Evolutionary conservation across 2,797 vertebrate genomes (phyloP), one percentile per base, ranked within the genome.

Genomic region (Agapornis canus): DNA sequence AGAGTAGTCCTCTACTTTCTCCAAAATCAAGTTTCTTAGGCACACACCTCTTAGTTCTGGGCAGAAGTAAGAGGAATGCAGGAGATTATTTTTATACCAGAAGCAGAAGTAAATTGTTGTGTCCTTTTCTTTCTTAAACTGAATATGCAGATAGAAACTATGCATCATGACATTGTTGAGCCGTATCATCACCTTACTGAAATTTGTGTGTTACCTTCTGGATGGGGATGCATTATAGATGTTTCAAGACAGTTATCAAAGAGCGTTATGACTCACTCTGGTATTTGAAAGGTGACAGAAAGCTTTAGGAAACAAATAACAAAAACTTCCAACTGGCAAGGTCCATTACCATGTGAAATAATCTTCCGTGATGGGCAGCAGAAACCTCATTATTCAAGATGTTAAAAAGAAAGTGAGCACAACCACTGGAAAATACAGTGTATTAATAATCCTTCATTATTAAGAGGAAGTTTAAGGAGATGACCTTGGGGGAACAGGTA

Each of bases 241-340:
- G 27, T 49, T 94, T 87, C 57, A 81, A 88, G 89, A 68, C 69
- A 65, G 72, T 89, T 92, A 89, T 66, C 82, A 86, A 85, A 89
- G 48, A 85, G 8, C n/a, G 31, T 57, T 57, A 92, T 71, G 78
- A 93, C 71, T 92, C 85, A 85, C 76, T 83, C n/a, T 13, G 70
- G 32, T 31, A 54, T 89, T 91, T 94, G 84, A 91, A 87, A 94
- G 32, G 57, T 80, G 82, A 91, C 75, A 92, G 90, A 94, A 57
- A 78, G n/a, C 76, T 88, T 94, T 89, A 83, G 69, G 60, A 90
- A 96, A 91, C 71, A 94, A 95, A 47, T 71, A 96, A 87, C 68
- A 91, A 80, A 89, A 95, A 43, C 22, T 59, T 92, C 65, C 61
- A 78, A 57, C 45, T 47, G 65, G 25, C 19, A 71, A 83, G 19